phyloP scores from a whole-genome alignment of 2,797 vertebrate species.

The Babyrousa celebensis region DNA sequence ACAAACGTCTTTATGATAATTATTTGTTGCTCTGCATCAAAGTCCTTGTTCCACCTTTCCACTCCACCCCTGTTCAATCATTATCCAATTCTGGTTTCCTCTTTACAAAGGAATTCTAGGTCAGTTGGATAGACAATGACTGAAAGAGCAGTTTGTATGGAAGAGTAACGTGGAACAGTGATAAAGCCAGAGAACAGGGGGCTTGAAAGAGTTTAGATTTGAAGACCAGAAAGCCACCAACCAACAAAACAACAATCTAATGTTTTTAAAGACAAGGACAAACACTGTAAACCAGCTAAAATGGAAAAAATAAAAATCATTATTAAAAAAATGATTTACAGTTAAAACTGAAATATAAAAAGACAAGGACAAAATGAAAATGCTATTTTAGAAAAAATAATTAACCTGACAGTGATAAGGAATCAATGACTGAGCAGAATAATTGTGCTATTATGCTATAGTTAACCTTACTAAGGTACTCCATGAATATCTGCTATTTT shows the following conservation, averaged over 20 bases:
- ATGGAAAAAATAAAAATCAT: no score
- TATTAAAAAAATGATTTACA: no score
- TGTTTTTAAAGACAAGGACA: constrained; percentile 64
- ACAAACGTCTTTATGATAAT: constrained; percentile 41
- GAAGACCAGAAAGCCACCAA: constrained; percentile 16
- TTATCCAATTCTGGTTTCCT: constrained; percentile 58
- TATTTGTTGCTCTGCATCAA: constrained; percentile 48
- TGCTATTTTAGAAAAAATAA: constrained; percentile 63
- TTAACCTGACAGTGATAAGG: constrained; percentile 21
- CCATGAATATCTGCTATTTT: constrained; percentile 25
- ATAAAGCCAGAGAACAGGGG: constrained; percentile 53
- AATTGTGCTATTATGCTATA: constrained; percentile 16
- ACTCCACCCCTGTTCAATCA: background rate
- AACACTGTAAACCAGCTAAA: background rate
- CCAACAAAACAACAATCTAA: background rate
- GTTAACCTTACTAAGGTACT: constrained; percentile 54
- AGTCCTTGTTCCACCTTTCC: background rate
- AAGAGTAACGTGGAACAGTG: constrained; percentile 5
- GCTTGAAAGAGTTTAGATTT: constrained; percentile 61
- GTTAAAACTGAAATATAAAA: background rate
- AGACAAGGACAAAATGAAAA: constrained; percentile 59
- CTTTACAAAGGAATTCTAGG: constrained; percentile 27
- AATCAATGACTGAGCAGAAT: constrained; percentile 8
- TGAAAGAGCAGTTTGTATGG: constrained; percentile 22
- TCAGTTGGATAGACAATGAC: background rate